Evolutionary conservation across 2,888 invertebrate species (phyloP), one percentile per base, ranked within the genome.

Genomic region (Ectemnius cavifrons): DNA sequence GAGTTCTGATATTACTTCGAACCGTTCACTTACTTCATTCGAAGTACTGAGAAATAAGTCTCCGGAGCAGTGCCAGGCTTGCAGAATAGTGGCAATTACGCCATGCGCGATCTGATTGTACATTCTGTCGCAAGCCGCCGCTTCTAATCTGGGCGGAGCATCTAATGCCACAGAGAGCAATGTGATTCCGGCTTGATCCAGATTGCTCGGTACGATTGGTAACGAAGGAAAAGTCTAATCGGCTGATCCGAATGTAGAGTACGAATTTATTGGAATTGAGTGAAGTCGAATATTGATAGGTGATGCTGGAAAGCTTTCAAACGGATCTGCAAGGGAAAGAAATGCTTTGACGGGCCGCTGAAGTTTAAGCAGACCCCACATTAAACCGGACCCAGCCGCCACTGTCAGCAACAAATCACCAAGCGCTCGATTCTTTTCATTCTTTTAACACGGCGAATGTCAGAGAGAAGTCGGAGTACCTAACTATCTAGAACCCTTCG

Each of bases 381-480:
- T 76, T 80, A 80, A 81, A 81, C 65, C 72, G 71, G 65, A 72
- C 63, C 78, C 72, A 78, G 8, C 37, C 37, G 65, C 61, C 71
- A 63, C 73, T 75, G 71, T 73, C 77, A 64, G 63, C 67, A 78
- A 81, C 73, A 75, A 76, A 78, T 78, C 69, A 75, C 52, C 67
- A 16, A 3, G 63, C 63, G 47, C 11, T 18, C 65, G 72, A 76
- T 76, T 74, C 73, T 74, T 78, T 74, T 56, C 72, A 71, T 75
- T 62, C 59, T 52, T 63, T 71, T 58, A 72, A 66, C 72, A 60
- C 67, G 60, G 45, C 37, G 66, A 52, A 59, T 37, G 61, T 63
- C 66, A 47, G 68, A 37, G 37, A 60, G 46, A 49, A 74, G 27
- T 47, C 64, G 61, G 58, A 69, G 58, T 46, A 5, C 52, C 37